Evolutionary conservation across 2,797 vertebrate species (phyloP), one percentile per base, ranked within the genome.

Genomic region (Mionectes olivaceus): DNA sequence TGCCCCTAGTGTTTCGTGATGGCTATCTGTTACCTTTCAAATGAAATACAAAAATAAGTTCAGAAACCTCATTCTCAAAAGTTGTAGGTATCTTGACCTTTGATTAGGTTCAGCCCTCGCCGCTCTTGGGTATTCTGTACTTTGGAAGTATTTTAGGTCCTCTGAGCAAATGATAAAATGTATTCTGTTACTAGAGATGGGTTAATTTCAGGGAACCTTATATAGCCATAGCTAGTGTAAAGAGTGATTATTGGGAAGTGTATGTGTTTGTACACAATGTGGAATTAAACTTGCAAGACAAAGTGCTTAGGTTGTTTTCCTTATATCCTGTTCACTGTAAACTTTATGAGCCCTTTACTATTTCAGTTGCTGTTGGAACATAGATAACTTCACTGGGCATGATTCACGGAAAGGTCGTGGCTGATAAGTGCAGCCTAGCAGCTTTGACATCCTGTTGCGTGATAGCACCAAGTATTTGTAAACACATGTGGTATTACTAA

Each of bases 391-490:
- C 35, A 11, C n/a, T 57, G 87, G 39, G 67, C 59, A 77, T 74
- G 94, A 93, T 91, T 94, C 79, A 74, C 11, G 13, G 57, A 84
- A 57, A 92, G 83, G 68, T 89, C 4, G 7, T 6, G 73, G 50
- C 59, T 93, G 93, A 93, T 97, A 93, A 95, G 49, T 74, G 52
- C 64, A 83, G 82, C 84, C 94, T 90, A 77, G 89, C 80, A 95
- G 73, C 65, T 90, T 79, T 92, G 47, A 74, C 57, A 63, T 90
- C 39, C 93, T 95, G 88, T 89, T 94, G 52, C 0, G 1, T 41
- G 74, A 76, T 52, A 93, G 74, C 46, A 32, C 28, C 28, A n/a
- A 68, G 49, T 71, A 59, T 83, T 91, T 89, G 70, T 89, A 91
- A 92, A 85, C 60, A 90, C 19, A 12, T 47, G 65, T 47, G 65